Evolutionary conservation across 2,888 invertebrate species (phyloP), one percentile per base, ranked within the genome.

Genomic region (Napeogenes sylphis): DNA sequence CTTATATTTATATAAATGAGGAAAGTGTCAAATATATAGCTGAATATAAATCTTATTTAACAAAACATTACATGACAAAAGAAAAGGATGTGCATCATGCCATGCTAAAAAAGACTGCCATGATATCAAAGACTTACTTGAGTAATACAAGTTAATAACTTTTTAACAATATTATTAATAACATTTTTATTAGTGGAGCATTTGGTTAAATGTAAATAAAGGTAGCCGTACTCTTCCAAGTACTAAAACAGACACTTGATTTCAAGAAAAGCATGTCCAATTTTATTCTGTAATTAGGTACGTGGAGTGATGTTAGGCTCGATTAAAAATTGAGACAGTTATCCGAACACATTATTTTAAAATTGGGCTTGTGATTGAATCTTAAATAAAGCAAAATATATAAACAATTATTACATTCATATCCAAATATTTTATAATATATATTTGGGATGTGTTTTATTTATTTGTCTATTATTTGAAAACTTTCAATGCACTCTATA

Each of bases 111-210:
- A 65, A n/a, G n/a, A n/a, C n/a, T n/a, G n/a, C n/a, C n/a, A 84
- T 85, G 84, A 83, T 84, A 83, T 67, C 71, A 78, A 78, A 75
- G 79, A 83, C 21, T 21, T 78, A 84, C 81, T 84, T 80, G 74
- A 78, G 63, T 70, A 71, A 33, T 45, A 21, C 21, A 21, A 35
- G 42, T 33, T 54, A 58, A 21, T 21, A 21, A 21, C 21, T 21
- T 21, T 21, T 21, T 21, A 21, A 21, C 21, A 21, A 21, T 21
- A 21, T 1, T 21, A 21, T 21, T 21, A 21, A 21, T 21, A 21
- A 21, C 21, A 21, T 21, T 21, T 21, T 21, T 1, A 21, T 21
- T 21, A 21, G 21, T 21, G 21, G 21, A 21, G 42, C 4, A 2
- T 35, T 35, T 35, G 35, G 2, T 6, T 35, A 6, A 35, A 35